Conservation (phyloP, 2,113 vertebrate species). For the Gallinago undulata region DNA sequence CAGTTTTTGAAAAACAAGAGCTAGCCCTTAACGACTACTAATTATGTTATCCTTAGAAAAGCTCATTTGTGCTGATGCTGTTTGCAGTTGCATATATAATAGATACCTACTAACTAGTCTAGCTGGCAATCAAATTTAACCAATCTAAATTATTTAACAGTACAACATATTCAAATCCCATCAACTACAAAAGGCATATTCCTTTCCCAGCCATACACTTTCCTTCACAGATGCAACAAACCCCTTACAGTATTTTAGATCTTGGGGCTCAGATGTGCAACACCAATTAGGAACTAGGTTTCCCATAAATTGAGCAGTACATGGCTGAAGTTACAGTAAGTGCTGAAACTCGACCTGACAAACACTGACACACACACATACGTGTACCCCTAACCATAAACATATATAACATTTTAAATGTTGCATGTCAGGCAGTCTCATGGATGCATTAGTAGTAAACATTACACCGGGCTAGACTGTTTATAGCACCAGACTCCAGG, state of each 20-base stretch:
- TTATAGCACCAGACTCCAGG: neutral
- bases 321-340: neutral
- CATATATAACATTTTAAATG: neutral
- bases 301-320: neutral
- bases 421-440: neutral
- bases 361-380: neutral
- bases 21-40: neutral
- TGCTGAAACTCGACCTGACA: neutral
- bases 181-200: neutral
- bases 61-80: neutral
- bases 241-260: neutral
- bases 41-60: neutral
- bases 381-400: neutral
- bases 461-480: neutral
- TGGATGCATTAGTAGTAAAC: neutral
- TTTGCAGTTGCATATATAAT: neutral
- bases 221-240: neutral
- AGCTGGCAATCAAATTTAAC: neutral
- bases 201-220: neutral
- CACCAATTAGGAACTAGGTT: neutral
- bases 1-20: neutral
- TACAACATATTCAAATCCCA: neutral
- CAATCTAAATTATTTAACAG: neutral
- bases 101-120: neutral
- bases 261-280: neutral